Conservation (phyloP, 2,113 vertebrate genomes). For the Paedocypris sp. region DNA sequence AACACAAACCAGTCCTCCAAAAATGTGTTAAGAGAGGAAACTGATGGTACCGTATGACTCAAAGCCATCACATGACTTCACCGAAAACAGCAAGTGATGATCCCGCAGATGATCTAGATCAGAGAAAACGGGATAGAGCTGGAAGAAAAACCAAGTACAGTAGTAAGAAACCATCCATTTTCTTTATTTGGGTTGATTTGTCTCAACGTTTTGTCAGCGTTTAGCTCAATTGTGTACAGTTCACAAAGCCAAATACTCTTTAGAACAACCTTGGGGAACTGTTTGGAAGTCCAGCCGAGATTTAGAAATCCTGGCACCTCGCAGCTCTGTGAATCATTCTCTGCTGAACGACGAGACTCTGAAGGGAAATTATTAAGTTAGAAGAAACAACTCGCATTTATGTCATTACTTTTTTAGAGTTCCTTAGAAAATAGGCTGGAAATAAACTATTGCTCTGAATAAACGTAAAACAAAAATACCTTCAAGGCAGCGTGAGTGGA, state of each 20-base stretch:
- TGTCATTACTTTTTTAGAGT: neutral
- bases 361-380: neutral
- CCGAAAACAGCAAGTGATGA: slow-evolving; percentile 73
- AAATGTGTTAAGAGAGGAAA: neutral
- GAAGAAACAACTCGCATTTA: slow-evolving; percentile 5
- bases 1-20: neutral
- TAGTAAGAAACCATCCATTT: too few species aligned
- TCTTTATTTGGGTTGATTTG: too few species aligned
- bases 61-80: slow-evolving; percentile 78
- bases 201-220: too few species aligned
- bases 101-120: slow-evolving; percentile 72
- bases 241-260: neutral
- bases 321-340: slow-evolving; percentile 71
- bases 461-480: slow-evolving; percentile 42
- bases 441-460: neutral
- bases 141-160: slow-evolving; percentile 10
- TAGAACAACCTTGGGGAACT: slow-evolving; percentile 68
- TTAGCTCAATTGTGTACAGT: too few species aligned
- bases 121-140: slow-evolving; percentile 67
- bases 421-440: neutral
- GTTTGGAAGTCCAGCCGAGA: slow-evolving; percentile 69
- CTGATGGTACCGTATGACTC: slow-evolving; percentile 70
- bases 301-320: slow-evolving; percentile 73
- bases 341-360: slow-evolving; percentile 67
- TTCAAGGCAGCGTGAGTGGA: slow-evolving; percentile 72